A percentile compares a stretch with the other conserved stretches of the same genome.
These are phyloP conservation scores for Bombus vancouverensis DNA, from an alignment of 1,140 invertebrate genomes.

Conservation along the genomic window DNA sequence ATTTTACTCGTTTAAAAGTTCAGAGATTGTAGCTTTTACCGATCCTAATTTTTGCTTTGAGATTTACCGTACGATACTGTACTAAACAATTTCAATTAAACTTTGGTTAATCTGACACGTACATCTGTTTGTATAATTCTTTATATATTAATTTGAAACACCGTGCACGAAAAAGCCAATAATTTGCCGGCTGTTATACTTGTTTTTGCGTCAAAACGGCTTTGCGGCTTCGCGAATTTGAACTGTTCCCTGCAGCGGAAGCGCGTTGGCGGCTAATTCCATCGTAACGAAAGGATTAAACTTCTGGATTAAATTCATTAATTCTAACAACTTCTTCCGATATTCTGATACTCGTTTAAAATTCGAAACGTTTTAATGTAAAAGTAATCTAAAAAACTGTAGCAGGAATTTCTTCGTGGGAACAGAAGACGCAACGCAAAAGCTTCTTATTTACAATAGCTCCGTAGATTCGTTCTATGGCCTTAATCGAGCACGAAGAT, in stretches of 20 bases:
- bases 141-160: neutral
- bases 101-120: neutral
- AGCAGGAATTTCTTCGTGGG: neutral
- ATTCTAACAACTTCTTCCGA: neutral
- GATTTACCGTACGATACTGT: neutral
- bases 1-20: no score
- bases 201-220: neutral
- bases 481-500: no score
- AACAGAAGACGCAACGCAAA: no score
- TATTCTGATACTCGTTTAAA: neutral
- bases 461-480: neutral
- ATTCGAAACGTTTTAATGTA: neutral
- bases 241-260: no score
- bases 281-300: neutral
- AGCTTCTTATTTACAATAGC: neutral
- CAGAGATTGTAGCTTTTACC: no score
- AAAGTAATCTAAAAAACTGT: neutral
- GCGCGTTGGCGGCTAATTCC: neutral
- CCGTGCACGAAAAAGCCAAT: neutral
- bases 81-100: neutral
- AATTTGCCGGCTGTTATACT: neutral
- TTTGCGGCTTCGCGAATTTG: neutral
- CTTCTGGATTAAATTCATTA: neutral
- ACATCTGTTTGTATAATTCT: neutral
- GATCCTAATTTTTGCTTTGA: neutral